phyloP scores from a whole-genome alignment of 2,797 vertebrate genomes.

The Lophius americanus region DNA sequence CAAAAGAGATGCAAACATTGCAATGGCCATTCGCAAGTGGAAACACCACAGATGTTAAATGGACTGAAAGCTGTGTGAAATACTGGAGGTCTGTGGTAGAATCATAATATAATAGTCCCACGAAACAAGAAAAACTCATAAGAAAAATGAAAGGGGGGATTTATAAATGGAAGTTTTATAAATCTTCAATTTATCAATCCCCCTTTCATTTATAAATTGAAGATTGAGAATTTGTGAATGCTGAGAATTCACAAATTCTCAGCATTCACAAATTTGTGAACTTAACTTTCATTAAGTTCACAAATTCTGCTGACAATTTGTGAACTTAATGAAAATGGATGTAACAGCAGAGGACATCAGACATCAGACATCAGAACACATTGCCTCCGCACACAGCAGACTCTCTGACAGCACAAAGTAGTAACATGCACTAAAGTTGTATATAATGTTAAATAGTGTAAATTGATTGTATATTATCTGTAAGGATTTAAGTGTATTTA shows the following conservation, averaged over 20 bases:
- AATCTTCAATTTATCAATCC: no score
- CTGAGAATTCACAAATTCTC: no score
- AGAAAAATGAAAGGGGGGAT: background rate
- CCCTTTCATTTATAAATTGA: no score
- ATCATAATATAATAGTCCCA: background rate
- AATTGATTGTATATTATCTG: slow-evolving; percentile 74
- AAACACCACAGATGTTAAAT: slow-evolving; percentile 88
- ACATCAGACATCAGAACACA: slow-evolving; percentile 5
- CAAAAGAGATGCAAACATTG: slow-evolving; percentile 84
- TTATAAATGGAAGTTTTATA: slow-evolving; percentile 17
- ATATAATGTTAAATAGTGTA: slow-evolving; percentile 73
- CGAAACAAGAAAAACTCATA: slow-evolving; percentile 2
- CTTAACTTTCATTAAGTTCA: no score
- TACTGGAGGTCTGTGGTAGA: slow-evolving; percentile 23
- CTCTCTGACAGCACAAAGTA: slow-evolving; percentile 57
- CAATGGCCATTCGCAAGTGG: slow-evolving; percentile 86
- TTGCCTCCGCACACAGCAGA: slow-evolving; percentile 32
- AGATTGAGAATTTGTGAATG: no score
- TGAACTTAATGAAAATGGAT: slow-evolving; percentile 1
- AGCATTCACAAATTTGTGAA: no score
- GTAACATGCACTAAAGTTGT: slow-evolving; percentile 81
- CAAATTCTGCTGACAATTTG: no score
- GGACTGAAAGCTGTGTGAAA: background rate
- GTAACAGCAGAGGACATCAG: background rate
- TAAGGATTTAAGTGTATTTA: slow-evolving; percentile 75